Evolutionary conservation across 2,888 invertebrate genomes (phyloP), one percentile per base, ranked within the genome.

Genomic region (Platynereis dumerilii): DNA sequence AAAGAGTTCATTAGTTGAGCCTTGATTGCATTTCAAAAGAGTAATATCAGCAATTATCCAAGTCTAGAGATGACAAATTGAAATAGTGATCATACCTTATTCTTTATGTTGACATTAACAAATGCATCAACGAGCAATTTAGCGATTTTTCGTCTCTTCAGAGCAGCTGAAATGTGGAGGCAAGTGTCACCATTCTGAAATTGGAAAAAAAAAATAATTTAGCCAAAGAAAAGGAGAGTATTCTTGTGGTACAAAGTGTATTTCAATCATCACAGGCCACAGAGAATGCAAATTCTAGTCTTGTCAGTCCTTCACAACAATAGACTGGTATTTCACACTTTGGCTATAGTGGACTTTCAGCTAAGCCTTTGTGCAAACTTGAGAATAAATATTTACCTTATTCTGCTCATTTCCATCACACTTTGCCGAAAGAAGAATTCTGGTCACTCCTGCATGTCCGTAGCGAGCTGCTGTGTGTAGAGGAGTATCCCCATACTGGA

Each of bases 391-490:
- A 12, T 44, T 55, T 42, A 73, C 73, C 70, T 74, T 74, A 45
- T 97, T 97, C 78, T 92, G 92, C 77, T 93, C 92, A 66, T 92
- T 91, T 61, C 92, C 91, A 74, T 90, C 88, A 82, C 93, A 92
- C 74, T 91, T 88, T 0, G 95, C 96, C 44, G 95, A 95, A 74
- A 97, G 91, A 61, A 97, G 89, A 76, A 97, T 96, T 62, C 96
- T 88, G 0, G 95, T 92, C 68, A 96, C 96, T 1, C 96, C 96
- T 0, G 96, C 96, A 85, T 97, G 97, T 0, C 96, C 96, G 83
- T 97, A 96, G 26, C 96, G 89, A 3, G 95, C 94, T 1, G 95
- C 92, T 2, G 96, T 96, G 85, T 97, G 96, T 28, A 97, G 87
- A 0, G 96, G 90, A 0, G 96, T 94, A 82, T 96, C 96, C 3